Base-by-base conservation (phyloP, 2,797 vertebrate species). In the Melanotaenia maccullochi region DNA sequence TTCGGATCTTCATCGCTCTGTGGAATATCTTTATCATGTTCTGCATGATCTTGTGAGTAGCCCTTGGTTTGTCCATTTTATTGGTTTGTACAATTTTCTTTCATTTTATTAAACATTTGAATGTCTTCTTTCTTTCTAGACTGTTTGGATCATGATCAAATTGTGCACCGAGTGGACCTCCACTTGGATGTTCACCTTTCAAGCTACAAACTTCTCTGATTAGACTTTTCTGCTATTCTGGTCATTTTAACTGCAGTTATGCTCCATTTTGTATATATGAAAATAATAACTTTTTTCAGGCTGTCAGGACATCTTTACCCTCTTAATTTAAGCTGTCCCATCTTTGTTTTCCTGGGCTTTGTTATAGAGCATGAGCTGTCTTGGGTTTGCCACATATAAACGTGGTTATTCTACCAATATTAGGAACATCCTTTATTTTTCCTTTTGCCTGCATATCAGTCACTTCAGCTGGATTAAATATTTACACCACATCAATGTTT, bases 11-110 rank as follows among this genome's bases (percentile, higher is more conserved):
- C 93, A 99, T 99, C 24, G 97, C 97, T 9, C 80, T 99, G 74
- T 99, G 98, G 98, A 99, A 99, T 44, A 79, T 99, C 84, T 99
- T 99, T 93, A 98, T 99, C 85, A 99, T 99, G 98, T 96, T 99
- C 92, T 99, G 98, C 90, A 99, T 99, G 98, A 95, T 98, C 1
- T 44, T 99, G 98, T 99, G 84, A 98, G 98, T 99, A 71, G 51
- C 9, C 25, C 0, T 8, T 20, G 24, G 18, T 33, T 14, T 16
- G n/a, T 38, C 2, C 11, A 28, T 35, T 7, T 35, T 38, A 38
- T 11, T 38, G 28, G 28, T 30, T 30, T 30, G 28, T 30, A 30
- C 28, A 33, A 33, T 33, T 33, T 33, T 33, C n/a, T 36, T 9
- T 36, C 0, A 40, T 11, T 14, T 25, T 38, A 64, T 35, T 63